phyloP scores from a whole-genome alignment of 2,888 invertebrate genomes.

The Drosophila suboccidentalis region DNA sequence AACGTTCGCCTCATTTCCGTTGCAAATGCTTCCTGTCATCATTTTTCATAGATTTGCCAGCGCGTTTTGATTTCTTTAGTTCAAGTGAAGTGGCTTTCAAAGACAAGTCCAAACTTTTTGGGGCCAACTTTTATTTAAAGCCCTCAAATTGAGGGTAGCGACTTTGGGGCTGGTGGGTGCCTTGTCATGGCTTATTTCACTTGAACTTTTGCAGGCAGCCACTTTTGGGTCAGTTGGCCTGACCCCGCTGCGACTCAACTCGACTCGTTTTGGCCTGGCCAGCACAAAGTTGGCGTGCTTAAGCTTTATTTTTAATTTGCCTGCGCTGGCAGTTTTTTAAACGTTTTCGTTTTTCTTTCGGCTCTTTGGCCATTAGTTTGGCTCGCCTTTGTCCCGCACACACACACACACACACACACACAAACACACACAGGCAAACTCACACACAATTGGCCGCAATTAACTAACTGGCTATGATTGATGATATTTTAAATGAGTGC shows the following conservation, averaged over 20 bases:
- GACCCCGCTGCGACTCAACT: conserved; percentile 13
- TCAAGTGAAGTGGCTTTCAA: conserved; percentile 58
- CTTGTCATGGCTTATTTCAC: conserved; percentile 79
- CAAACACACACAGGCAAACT: conserved; percentile 3
- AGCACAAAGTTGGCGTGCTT: conserved; percentile 69
- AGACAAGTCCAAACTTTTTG: conserved; percentile 65
- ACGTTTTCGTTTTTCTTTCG: conserved; percentile 53
- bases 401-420: conserved; percentile 10
- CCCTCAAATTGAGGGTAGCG: conserved; percentile 38
- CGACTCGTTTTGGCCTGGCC: conserved; percentile 33
- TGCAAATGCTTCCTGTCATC: conserved; percentile 70
- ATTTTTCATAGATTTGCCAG: conserved; percentile 60
- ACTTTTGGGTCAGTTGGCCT: conserved; percentile 66
- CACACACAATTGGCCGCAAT: conserved; percentile 63
- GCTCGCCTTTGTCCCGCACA: conserved; percentile 43
- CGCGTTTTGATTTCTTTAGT: conserved; percentile 43
- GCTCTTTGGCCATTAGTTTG: conserved; percentile 61
- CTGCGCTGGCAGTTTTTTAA: conserved; percentile 65
- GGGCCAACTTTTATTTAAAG: conserved; percentile 66
- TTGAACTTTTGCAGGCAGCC: conserved; percentile 64
- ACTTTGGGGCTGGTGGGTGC: conserved; percentile 4
- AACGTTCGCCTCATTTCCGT: conserved; percentile 67
- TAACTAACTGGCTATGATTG: conserved; percentile 82
- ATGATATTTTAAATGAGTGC: conserved; percentile 83
- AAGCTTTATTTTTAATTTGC: conserved; percentile 75